Evolutionary conservation across 2,113 vertebrate species (phyloP), one percentile per base, ranked within the genome.

Genomic region (Alouatta palliata): DNA sequence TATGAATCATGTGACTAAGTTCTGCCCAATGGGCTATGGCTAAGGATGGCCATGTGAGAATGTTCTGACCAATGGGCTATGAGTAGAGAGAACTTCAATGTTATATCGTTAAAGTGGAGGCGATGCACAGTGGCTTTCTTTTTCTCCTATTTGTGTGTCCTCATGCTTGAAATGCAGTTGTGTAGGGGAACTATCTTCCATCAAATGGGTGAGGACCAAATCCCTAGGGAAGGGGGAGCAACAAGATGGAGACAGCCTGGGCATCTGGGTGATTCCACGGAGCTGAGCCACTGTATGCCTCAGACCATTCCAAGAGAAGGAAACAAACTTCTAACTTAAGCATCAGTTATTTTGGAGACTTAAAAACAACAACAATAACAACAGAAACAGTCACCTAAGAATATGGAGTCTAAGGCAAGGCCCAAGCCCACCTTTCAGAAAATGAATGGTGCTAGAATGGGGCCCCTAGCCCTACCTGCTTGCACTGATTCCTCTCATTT

Each of bases 81-180:
- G n/a, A 47, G 32, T 32, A 2, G 30, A 23, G 61, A 32, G 25
- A 37, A 70, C 47, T n/a, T 40, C 35, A 8, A 6, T 0, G 3
- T 0, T 10, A 52, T 3, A 2, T n/a, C 37, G 37, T 27, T 12
- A 11, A 45, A 35, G 52, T 25, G 8, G 20, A 49, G 43, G 37
- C 30, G 3, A 21, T 7, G 43, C 10, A 54, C 66, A 52, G 6
- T 3, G 37, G 8, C 2, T 0, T 1, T 13, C 1, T 2, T 32
- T 47, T 0, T 11, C 80, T 47, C 6, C 21, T 5, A 0, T 90
- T 6, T 40, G 35, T 5, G 66, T 8, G 0, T n/a, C 43, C 40
- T 20, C 19, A 5, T 16, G 54, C 68, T 35, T 14, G 14, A 27
- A 3, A 5, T 8, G 14, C 0, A 14, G 30, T 13, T n/a, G 5